Conservation (phyloP, 2,888 invertebrate genomes). For the Ormyrus labotus region DNA sequence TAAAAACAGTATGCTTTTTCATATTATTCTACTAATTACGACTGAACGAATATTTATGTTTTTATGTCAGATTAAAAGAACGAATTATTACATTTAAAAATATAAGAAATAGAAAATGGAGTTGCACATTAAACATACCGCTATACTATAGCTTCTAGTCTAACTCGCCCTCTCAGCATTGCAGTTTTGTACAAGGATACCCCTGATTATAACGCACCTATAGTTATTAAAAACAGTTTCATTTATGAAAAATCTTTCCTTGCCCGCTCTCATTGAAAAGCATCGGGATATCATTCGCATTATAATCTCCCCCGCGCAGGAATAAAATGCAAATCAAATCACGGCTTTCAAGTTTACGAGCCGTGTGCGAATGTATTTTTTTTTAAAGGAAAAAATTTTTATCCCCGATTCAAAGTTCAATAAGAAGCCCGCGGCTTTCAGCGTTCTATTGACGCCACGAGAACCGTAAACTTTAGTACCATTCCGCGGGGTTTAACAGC, state of each 20-base stretch:
- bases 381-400: background rate
- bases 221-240: too few species aligned
- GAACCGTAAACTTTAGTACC: constrained; percentile 24
- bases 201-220: too few species aligned
- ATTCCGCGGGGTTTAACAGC: background rate
- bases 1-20: too few species aligned
- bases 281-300: background rate
- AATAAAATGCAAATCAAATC: constrained; percentile 21
- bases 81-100: too few species aligned
- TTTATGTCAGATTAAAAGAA: too few species aligned
- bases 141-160: too few species aligned
- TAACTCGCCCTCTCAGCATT: too few species aligned
- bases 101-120: too few species aligned
- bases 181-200: too few species aligned
- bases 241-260: constrained; percentile 13
- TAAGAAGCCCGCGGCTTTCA: background rate
- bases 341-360: constrained; percentile 4
- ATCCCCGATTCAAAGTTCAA: constrained; percentile 7
- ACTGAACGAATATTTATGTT: too few species aligned
- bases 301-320: background rate
- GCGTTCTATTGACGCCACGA: background rate
- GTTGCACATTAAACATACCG: too few species aligned
- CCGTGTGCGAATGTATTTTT: constrained; percentile 1
- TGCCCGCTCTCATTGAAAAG: background rate
- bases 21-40: too few species aligned